phyloP scores from a whole-genome alignment of 1,140 invertebrate species.

The Drosophila nigromelanica region DNA sequence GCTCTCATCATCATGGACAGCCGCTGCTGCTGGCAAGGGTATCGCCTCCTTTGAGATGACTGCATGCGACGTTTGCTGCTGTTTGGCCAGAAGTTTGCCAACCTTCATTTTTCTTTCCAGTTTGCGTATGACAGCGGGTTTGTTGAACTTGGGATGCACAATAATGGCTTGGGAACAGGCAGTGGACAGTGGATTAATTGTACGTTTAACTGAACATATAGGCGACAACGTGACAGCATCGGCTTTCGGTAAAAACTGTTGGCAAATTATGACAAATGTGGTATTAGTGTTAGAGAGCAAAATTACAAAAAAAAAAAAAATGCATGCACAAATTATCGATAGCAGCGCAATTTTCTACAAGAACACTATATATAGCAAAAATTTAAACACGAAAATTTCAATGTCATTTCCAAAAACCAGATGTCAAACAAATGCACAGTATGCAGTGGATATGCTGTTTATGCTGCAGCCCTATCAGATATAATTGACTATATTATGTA shows the following conservation, averaged over 20 bases:
- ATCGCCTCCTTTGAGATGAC: slow-evolving; percentile 61
- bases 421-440: slow-evolving; percentile 23
- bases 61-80: slow-evolving; percentile 17
- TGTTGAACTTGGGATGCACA: slow-evolving; percentile 57
- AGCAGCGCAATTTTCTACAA: slow-evolving; percentile 17
- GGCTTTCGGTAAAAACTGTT: slow-evolving; percentile 25
- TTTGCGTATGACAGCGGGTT: slow-evolving; percentile 44
- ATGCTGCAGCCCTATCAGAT: neutral
- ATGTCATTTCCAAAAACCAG: slow-evolving; percentile 43
- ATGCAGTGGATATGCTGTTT: neutral
- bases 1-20: slow-evolving; percentile 51
- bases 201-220: slow-evolving; percentile 15
- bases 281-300: neutral
- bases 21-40: slow-evolving; percentile 42
- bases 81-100: slow-evolving; percentile 45
- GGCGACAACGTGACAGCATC: slow-evolving; percentile 30
- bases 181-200: slow-evolving; percentile 8
- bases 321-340: slow-evolving; percentile 9
- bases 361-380: slow-evolving; percentile 21
- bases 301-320: slow-evolving; percentile 7
- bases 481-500: no score
- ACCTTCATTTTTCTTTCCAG: slow-evolving; percentile 56
- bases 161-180: slow-evolving; percentile 41
- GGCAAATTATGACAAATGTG: slow-evolving; percentile 5
- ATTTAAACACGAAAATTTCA: slow-evolving; percentile 36